A percentile compares a stretch with the other conserved stretches of the same genome.
Evolutionary conservation across 2,888 invertebrate genomes (phyloP).

Genomic region (Pedicia rivosa): DNA sequence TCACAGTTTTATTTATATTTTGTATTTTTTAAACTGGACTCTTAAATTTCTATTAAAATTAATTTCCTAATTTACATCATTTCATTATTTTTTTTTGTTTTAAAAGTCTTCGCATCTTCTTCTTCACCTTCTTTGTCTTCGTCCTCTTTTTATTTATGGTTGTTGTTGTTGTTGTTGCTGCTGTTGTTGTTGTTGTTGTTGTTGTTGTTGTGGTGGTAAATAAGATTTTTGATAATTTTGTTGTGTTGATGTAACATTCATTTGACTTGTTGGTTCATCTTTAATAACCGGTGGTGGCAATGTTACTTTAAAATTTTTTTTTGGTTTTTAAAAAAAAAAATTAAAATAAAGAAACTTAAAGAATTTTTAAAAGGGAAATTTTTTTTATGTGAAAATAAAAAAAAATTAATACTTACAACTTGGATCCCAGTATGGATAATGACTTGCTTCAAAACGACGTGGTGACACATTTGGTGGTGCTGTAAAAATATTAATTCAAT

Average conservation of each 20-base stretch:
- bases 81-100: too few species aligned
- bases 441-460: conserved; percentile 11
- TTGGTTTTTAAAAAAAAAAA: too few species aligned
- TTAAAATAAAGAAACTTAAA: not conserved
- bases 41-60: too few species aligned
- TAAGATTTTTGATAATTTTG: conserved; percentile 5
- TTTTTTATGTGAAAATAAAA: not conserved
- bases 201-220: not conserved
- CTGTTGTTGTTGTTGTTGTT: not conserved
- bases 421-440: conserved; percentile 13
- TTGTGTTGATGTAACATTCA: conserved; percentile 10
- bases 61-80: too few species aligned
- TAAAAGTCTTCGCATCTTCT: too few species aligned
- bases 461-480: conserved; percentile 11
- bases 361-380: not conserved
- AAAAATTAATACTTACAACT: conserved; percentile 9
- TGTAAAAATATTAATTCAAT: conserved; percentile 6
- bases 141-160: too few species aligned
- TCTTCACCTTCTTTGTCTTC: too few species aligned
- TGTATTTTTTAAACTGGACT: too few species aligned
- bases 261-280: conserved; percentile 10
- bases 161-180: too few species aligned
- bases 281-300: conserved; percentile 9
- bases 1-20: too few species aligned
- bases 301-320: conserved; percentile 8